phyloP scores from a whole-genome alignment of 2,113 vertebrate genomes.

The Gyps fulvus region DNA sequence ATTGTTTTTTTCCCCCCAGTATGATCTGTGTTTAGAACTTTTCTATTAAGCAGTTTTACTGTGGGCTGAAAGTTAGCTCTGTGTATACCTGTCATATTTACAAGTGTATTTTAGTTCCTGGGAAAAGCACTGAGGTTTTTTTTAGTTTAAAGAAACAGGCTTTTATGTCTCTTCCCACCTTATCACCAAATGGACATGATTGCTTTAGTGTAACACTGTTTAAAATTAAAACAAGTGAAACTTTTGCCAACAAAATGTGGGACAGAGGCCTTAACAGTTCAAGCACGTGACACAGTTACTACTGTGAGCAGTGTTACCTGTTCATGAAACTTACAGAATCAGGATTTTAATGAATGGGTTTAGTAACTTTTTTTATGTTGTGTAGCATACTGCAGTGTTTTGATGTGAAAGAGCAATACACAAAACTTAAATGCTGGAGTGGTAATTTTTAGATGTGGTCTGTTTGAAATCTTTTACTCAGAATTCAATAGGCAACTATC shows the following conservation, averaged over 20 bases:
- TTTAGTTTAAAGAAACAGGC: neutral
- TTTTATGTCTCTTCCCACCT: fast-evolving
- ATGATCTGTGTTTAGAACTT: neutral
- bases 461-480: neutral
- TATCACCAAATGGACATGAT: neutral
- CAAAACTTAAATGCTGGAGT: neutral
- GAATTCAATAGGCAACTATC: fast-evolving
- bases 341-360: neutral
- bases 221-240: neutral
- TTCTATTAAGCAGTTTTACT: neutral
- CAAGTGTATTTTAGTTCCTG: neutral
- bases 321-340: neutral
- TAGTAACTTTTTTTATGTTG: neutral
- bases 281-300: neutral
- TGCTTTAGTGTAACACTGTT: neutral
- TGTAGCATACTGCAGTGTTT: neutral
- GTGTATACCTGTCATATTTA: neutral
- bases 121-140: neutral
- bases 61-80: neutral
- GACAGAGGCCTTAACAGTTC: neutral
- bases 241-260: neutral
- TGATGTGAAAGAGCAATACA: neutral
- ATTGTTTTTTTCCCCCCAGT: neutral
- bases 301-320: neutral
- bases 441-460: neutral